Evolutionary conservation across 1,140 invertebrate genomes (phyloP).

Genomic region (Drosophila nebulosa): DNA sequence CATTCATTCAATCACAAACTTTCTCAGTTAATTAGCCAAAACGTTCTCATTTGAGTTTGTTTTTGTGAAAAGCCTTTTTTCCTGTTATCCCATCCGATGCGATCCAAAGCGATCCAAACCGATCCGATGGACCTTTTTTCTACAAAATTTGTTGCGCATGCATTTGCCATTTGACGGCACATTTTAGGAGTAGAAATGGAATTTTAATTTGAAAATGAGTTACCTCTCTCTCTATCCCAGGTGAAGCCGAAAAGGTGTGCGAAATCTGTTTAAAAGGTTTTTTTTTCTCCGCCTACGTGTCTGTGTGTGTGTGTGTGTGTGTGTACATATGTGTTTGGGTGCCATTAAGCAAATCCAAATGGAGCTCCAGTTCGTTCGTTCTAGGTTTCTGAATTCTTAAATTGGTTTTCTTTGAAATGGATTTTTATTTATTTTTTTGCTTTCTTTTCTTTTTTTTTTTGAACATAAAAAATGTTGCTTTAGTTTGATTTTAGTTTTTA

Average conservation of each 20-base stretch:
- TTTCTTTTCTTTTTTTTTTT: background rate
- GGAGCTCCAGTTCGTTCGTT: background rate
- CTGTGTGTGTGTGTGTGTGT: background rate
- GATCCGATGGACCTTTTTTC: background rate
- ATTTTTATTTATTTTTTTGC: conserved; percentile 15
- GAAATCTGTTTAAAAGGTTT: background rate
- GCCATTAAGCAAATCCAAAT: background rate
- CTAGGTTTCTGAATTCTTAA: background rate
- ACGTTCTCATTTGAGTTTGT: background rate
- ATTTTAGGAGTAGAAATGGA: conserved; percentile 28
- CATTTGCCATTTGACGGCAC: conserved; percentile 53
- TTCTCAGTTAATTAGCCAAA: background rate
- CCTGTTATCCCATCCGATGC: background rate
- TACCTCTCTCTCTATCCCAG: background rate
- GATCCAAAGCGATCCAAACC: background rate
- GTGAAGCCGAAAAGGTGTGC: background rate
- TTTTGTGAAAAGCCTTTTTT: background rate
- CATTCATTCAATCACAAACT: background rate
- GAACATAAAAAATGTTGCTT: background rate
- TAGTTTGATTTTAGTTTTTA: background rate
- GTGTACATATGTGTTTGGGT: too few relatives aligned
- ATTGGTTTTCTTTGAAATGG: background rate
- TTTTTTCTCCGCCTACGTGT: background rate
- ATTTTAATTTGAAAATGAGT: conserved; percentile 31
- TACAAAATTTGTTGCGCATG: conserved; percentile 57